phyloP scores from a whole-genome alignment of 2,113 vertebrate species.

The Oncorhynchus mykiss region DNA sequence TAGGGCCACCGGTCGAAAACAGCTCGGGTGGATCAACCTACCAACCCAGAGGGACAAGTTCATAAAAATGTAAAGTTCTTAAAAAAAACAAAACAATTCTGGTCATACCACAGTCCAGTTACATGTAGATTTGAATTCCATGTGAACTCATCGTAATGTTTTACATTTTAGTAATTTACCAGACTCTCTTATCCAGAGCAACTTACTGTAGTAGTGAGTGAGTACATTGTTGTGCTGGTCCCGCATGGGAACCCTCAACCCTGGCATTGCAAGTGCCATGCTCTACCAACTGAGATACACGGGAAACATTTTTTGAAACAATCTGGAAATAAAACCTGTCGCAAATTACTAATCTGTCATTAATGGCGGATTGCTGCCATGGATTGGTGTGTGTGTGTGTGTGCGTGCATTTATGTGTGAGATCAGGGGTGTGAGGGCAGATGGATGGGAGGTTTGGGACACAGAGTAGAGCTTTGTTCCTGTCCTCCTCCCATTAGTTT shows the following conservation, averaged over 20 bases:
- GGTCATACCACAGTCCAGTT: too few relatives aligned
- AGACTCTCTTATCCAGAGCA: too few relatives aligned
- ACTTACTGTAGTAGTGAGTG: too few relatives aligned
- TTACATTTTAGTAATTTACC: too few relatives aligned
- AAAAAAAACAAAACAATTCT: too few relatives aligned
- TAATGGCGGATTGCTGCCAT: slow-evolving; percentile 9
- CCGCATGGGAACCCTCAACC: too few relatives aligned
- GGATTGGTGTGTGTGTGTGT: slow-evolving; percentile 17
- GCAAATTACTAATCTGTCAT: slow-evolving; percentile 32
- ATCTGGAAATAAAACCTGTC: slow-evolving; percentile 35
- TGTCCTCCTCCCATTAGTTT: slow-evolving; percentile 50
- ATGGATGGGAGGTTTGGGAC: slow-evolving; percentile 45
- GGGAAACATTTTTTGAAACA: slow-evolving; percentile 16
- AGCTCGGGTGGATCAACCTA: too few relatives aligned
- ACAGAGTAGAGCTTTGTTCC: slow-evolving; percentile 48
- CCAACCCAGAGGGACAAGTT: too few relatives aligned
- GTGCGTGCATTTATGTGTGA: slow-evolving; percentile 27
- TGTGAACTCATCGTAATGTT: neutral
- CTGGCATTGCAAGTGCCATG: too few relatives aligned
- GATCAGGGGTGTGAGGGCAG: slow-evolving; percentile 31
- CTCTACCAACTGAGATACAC: too few relatives aligned
- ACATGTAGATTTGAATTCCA: neutral
- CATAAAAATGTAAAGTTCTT: too few relatives aligned
- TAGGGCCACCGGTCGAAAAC: neutral
- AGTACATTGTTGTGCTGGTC: neutral